A percentile compares a stretch with the other conserved stretches of the same genome.
Evolutionary conservation across 2,797 vertebrate species (phyloP).

Genomic region (Pangasius larnaudii): DNA sequence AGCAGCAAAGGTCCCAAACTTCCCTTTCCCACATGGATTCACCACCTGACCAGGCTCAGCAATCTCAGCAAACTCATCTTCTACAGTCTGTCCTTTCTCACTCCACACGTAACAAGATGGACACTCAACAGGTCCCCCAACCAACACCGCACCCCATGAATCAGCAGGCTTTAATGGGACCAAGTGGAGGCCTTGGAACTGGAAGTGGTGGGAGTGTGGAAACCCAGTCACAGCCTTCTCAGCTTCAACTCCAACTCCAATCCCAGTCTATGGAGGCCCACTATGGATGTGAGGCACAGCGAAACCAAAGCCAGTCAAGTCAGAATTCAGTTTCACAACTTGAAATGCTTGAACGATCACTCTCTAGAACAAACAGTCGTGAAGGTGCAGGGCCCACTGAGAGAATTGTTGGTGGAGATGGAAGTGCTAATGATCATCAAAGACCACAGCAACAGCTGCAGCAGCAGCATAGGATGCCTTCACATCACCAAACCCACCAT

Average conservation of each 20-base stretch:
- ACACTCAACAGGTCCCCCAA: constrained; percentile 68
- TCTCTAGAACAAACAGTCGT: constrained; percentile 69
- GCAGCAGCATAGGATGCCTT: constrained; percentile 65
- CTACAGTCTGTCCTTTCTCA: constrained; percentile 87
- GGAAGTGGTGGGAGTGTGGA: constrained; percentile 59
- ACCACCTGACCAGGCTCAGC: constrained; percentile 75
- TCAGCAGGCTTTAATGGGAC: constrained; percentile 70
- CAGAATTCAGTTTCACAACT: constrained; percentile 77
- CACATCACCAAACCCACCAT: constrained; percentile 69
- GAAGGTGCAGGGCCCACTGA: constrained; percentile 66
- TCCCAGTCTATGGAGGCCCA: constrained; percentile 77
- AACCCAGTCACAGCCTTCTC: constrained; percentile 74
- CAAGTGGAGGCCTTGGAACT: constrained; percentile 60
- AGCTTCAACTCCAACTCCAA: constrained; percentile 81
- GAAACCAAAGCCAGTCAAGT: constrained; percentile 68
- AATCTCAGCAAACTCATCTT: constrained; percentile 73
- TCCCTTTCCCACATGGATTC: constrained; percentile 79
- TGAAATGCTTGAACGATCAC: constrained; percentile 76
- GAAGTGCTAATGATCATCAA: constrained; percentile 65
- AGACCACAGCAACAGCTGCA: constrained; percentile 65
- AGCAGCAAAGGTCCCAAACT: constrained; percentile 74
- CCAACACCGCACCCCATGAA: constrained; percentile 67
- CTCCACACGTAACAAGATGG: constrained; percentile 74
- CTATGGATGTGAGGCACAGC: constrained; percentile 69
- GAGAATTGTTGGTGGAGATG: constrained; percentile 65